These are phyloP conservation scores for Cataglyphis cursor DNA, from an alignment of 2,888 invertebrate genomes.

Conservation along the genomic window DNA sequence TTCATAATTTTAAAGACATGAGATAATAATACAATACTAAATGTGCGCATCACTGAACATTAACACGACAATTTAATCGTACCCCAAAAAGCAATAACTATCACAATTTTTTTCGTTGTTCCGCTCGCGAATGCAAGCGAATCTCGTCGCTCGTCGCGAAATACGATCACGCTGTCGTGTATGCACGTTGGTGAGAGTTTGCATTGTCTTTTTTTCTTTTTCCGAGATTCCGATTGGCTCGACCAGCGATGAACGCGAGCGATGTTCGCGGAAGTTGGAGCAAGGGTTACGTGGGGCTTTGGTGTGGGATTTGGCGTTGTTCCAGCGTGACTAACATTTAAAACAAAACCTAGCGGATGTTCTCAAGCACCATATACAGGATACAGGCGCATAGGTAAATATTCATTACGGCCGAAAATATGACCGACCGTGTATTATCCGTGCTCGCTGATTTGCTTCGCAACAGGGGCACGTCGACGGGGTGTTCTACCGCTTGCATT, in stretches of 20 bases:
- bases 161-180: constrained; percentile 51
- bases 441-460: constrained; percentile 65
- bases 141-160: constrained; percentile 50
- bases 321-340: constrained; percentile 77
- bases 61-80: constrained; percentile 73
- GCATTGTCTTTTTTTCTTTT: constrained; percentile 62
- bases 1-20: not conserved
- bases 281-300: constrained; percentile 47
- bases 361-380: constrained; percentile 60
- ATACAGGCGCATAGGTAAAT: constrained; percentile 64
- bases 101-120: constrained; percentile 62
- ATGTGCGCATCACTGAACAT: constrained; percentile 24
- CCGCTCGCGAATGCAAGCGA: not conserved
- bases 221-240: constrained; percentile 56
- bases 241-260: constrained; percentile 23
- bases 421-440: constrained; percentile 66
- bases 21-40: not conserved
- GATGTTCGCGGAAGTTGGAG: constrained; percentile 15
- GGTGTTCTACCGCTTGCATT: not conserved
- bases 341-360: constrained; percentile 70
- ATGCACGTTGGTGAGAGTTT: constrained; percentile 41
- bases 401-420: constrained; percentile 77
- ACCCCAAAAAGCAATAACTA: constrained; percentile 70
- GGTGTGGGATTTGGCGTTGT: constrained; percentile 71
- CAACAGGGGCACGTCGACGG: not conserved